Evolutionary conservation across 2,797 vertebrate species (phyloP).

Genomic region (Stomatorhinus walkeri): DNA sequence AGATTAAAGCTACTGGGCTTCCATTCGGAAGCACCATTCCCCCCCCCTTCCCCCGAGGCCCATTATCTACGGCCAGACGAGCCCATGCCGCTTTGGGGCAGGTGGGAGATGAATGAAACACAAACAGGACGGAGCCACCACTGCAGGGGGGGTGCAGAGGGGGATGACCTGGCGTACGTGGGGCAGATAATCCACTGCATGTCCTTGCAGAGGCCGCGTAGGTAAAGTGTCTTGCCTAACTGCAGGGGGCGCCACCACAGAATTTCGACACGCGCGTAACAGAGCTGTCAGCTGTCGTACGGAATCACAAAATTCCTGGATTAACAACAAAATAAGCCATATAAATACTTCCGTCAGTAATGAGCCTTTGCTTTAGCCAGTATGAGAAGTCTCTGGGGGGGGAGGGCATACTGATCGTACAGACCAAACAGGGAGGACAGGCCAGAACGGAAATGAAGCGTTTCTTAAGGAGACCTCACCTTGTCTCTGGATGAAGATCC

Average conservation of each 20-base stretch:
- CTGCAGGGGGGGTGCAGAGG: not conserved
- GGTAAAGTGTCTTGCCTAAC: not conserved
- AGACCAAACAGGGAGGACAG: not conserved
- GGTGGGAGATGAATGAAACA: not conserved
- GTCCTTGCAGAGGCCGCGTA: not conserved
- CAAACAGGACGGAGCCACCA: not conserved
- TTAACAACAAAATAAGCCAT: not conserved
- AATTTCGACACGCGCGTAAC: not conserved
- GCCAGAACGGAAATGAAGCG: not conserved
- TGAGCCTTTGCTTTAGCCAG: not conserved
- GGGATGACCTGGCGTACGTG: not conserved
- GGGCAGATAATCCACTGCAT: not conserved
- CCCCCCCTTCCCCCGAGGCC: conserved; percentile 16
- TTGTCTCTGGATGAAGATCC: conserved; percentile 95
- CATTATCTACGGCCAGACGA: not conserved
- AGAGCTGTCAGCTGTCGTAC: not conserved
- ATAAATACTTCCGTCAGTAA: not conserved
- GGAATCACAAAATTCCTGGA: not conserved
- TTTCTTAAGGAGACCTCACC: conserved; percentile 53
- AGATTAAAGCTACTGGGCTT: conserved; percentile 28
- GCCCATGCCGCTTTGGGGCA: not conserved
- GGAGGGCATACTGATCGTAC: not conserved
- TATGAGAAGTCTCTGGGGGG: not conserved
- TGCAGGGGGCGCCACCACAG: not conserved
- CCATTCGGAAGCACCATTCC: conserved; percentile 35